Base-by-base conservation (phyloP, 2,797 vertebrate genomes). In the Balearica regulorum region DNA sequence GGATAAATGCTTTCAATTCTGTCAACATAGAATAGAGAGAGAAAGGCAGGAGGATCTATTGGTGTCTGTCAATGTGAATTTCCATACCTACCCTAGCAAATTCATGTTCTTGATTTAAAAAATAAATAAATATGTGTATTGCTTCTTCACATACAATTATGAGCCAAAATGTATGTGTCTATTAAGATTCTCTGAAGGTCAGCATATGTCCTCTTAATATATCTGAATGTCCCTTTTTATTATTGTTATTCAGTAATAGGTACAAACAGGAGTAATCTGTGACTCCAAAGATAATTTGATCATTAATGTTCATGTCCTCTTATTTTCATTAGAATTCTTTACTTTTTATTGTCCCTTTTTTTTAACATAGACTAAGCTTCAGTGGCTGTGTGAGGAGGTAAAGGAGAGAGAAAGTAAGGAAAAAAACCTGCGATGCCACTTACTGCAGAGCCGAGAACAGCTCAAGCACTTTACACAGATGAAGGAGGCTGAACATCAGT, bases 321-420 rank as follows among this genome's bases (percentile, higher is more conserved):
- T 70, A 41, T n/a, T 81, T 87, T 88, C 37, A 43, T 82, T 57
- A 73, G 25, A 88, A 46, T 92, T 66, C 41, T 90, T 81, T 90
- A 16, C 31, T 62, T 87, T 58, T 80, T 80, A 33, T 70, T 94
- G 9, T 61, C 24, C 19, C 13, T 5, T 46, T 77, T 58, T 43
- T 41, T 65, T 25, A 68, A 93, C 20, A 3, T 84, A 99, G 98
- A 98, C 98, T 44, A 99, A 99, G 92, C 98, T 99, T 58, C 98
- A 99, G 79, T 99, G 99, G 99, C 97, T 99, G 68, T 98, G 98
- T 33, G 99, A 99, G 95, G 99, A 99, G 94, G 97, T 98, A 95
- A 98, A 97, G 54, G 99, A 99, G 84, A 97, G 98, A 58, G 98
- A 98, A 89, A 97, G 54, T 29, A 98, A 97, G 90, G 98, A 99